Evolutionary conservation across 1,140 invertebrate species (phyloP).

Genomic region (Littorina saxatilis): DNA sequence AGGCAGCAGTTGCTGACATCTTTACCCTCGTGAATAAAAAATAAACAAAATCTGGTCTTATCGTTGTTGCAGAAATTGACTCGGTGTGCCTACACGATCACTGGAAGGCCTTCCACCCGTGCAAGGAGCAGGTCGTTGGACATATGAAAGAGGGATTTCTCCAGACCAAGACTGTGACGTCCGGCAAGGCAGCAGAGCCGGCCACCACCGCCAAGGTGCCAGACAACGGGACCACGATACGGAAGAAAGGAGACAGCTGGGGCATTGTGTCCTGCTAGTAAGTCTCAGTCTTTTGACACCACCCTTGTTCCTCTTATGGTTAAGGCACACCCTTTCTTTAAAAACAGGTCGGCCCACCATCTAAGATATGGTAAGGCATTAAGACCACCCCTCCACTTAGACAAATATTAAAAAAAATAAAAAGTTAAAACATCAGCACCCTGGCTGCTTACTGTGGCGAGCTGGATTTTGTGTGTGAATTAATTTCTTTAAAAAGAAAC

Average conservation of each 20-base stretch:
- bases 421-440: too few species aligned
- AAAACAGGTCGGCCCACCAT: too few species aligned
- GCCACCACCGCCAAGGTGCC: not conserved
- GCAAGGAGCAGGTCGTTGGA: not conserved
- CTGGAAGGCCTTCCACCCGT: not conserved
- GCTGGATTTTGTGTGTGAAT: too few species aligned
- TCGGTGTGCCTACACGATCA: slow-evolving; percentile 11
- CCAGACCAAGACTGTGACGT: not conserved
- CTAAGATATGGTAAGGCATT: too few species aligned
- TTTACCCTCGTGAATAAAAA: not conserved
- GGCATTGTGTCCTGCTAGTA: not conserved
- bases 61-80: not conserved
- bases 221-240: not conserved
- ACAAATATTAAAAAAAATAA: too few species aligned
- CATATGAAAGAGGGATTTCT: not conserved
- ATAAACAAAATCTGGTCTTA: too few species aligned
- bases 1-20: not conserved
- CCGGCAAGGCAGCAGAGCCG: not conserved
- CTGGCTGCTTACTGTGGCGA: too few species aligned
- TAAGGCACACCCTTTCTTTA: not conserved
- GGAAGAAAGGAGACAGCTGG: not conserved
- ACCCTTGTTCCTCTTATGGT: not conserved
- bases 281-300: not conserved
- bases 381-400: too few species aligned
- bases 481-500: too few species aligned